Evolutionary conservation across 2,797 vertebrate species (phyloP).

Genomic region (Tapera naevia): DNA sequence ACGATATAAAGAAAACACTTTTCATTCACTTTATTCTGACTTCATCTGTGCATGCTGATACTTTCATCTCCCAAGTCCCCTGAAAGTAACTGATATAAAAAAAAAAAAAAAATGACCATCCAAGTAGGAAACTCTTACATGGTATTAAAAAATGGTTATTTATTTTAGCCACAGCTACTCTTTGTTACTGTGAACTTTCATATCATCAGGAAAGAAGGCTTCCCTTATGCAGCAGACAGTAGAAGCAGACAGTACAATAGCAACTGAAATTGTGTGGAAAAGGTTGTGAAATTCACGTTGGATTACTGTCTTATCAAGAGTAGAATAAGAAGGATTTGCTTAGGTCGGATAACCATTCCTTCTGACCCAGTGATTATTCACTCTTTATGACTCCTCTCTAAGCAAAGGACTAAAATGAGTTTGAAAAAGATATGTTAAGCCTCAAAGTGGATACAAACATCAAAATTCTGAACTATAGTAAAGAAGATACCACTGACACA

Average conservation of each 20-base stretch:
- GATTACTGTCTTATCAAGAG: neutral
- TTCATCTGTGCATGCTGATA: neutral
- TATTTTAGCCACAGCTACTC: neutral
- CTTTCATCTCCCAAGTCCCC: neutral
- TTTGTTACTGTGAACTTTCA: neutral
- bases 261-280: neutral
- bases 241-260: neutral
- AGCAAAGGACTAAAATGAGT: neutral
- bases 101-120: neutral
- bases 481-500: neutral
- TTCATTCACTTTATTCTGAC: neutral
- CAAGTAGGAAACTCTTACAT: neutral
- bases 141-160: neutral
- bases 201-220: neutral
- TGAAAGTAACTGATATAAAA: neutral
- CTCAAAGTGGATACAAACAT: neutral
- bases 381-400: neutral
- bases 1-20: neutral
- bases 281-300: neutral
- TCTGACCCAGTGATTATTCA: neutral
- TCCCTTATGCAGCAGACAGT: neutral
- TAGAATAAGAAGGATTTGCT: neutral
- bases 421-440: neutral
- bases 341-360: neutral
- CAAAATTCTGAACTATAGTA: neutral